These are phyloP conservation scores for Tragelaphus oryx DNA, from an alignment of 2,797 vertebrate species.

Conservation along the genomic window DNA sequence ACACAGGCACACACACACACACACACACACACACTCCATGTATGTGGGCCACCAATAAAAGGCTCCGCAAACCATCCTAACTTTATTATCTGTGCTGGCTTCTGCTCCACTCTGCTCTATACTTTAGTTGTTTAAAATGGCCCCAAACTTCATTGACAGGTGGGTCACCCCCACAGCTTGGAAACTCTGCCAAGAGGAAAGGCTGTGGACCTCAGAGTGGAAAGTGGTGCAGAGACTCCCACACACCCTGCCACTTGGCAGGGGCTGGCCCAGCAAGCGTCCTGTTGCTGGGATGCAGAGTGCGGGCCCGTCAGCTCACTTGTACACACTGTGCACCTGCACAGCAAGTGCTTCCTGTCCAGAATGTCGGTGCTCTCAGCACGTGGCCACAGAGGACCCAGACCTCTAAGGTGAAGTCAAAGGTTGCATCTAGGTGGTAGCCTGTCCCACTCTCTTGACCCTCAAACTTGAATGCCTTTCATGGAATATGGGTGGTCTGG, in stretches of 20 bases:
- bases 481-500: not conserved
- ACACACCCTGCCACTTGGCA: fast-evolving
- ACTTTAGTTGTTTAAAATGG: not conserved
- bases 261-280: fast-evolving
- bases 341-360: fast-evolving
- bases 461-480: not conserved
- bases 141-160: fast-evolving
- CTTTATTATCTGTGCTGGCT: not conserved
- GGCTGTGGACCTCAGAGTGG: too few species aligned
- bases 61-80: not conserved
- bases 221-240: fast-evolving
- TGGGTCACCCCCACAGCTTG: too few species aligned
- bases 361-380: not conserved
- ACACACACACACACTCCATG: fast-evolving
- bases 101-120: not conserved
- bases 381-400: not conserved
- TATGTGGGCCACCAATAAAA: not conserved
- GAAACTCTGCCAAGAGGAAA: not conserved
- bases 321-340: fast-evolving
- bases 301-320: fast-evolving
- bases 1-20: fast-evolving
- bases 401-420: not conserved
- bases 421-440: fast-evolving
- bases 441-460: fast-evolving
- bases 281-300: fast-evolving